Conservation (phyloP, 2,113 vertebrate genomes). For the Colossoma macropomum region DNA sequence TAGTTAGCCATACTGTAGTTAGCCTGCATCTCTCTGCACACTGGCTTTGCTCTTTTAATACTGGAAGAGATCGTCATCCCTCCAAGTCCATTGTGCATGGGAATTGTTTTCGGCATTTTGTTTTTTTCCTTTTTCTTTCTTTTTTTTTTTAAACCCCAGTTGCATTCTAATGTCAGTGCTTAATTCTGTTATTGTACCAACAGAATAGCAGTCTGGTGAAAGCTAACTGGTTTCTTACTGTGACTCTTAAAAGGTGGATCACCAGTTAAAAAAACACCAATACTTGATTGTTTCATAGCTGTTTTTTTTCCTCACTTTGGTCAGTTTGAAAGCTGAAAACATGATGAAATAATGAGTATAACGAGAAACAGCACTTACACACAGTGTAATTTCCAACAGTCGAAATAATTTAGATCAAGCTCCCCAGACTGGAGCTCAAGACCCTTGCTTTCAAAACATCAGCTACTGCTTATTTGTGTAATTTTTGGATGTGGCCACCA, state of each 20-base stretch:
- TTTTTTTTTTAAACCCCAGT: neutral
- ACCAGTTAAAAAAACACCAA: neutral
- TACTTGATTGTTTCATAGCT: neutral
- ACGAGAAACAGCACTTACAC: neutral
- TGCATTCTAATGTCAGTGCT: neutral
- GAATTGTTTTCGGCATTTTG: neutral
- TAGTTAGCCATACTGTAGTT: neutral
- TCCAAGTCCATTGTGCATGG: neutral
- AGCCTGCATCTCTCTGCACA: neutral
- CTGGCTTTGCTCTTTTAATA: neutral
- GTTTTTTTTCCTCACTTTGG: neutral
- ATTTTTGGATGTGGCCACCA: slow-evolving; percentile 28
- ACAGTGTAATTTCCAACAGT: no score
- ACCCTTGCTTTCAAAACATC: neutral
- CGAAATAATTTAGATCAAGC: no score
- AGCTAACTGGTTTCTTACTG: neutral
- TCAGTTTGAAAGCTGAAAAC: neutral
- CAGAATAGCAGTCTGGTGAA: neutral
- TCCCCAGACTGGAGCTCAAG: neutral
- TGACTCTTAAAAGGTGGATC: neutral
- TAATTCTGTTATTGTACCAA: neutral
- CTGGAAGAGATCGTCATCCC: neutral
- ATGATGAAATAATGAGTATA: neutral
- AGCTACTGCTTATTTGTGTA: neutral
- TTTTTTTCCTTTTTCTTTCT: neutral